phyloP scores from a whole-genome alignment of 2,797 vertebrate genomes.

The Myotis pilosus region DNA sequence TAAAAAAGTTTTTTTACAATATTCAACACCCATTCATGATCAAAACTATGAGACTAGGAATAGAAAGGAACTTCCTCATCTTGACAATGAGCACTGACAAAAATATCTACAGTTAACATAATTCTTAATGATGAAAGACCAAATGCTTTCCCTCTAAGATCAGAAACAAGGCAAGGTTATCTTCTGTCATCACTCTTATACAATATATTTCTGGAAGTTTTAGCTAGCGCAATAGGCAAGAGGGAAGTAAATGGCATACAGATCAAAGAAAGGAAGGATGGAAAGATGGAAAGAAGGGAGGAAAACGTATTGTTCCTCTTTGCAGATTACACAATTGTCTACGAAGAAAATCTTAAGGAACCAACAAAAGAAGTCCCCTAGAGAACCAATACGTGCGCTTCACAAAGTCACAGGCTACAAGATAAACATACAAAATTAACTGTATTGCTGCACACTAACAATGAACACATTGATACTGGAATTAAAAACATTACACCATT shows the following conservation, averaged over 20 bases:
- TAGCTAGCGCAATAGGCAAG: not conserved
- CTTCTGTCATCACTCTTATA: not conserved
- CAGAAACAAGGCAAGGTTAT: not conserved
- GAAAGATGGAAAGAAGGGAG: not conserved
- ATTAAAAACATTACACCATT: not conserved
- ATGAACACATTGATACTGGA: not conserved
- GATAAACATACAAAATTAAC: not conserved
- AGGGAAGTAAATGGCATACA: not conserved
- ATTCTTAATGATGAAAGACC: not conserved
- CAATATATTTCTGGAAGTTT: not conserved
- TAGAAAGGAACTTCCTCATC: not conserved
- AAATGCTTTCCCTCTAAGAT: not conserved
- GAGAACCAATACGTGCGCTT: not conserved
- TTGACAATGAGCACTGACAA: not conserved
- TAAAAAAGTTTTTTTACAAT: not conserved
- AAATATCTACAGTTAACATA: not conserved
- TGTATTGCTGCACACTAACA: not conserved
- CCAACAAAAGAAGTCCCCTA: not conserved
- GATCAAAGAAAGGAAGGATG: not conserved
- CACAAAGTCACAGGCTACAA: not conserved
- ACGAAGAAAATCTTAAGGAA: not conserved
- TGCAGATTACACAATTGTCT: not conserved
- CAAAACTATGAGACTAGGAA: not conserved
- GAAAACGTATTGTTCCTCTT: not conserved
- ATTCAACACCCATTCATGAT: not conserved